Base-by-base conservation (phyloP, 92 coral and sea anemone genomes). In the Heliopora coerulea region DNA sequence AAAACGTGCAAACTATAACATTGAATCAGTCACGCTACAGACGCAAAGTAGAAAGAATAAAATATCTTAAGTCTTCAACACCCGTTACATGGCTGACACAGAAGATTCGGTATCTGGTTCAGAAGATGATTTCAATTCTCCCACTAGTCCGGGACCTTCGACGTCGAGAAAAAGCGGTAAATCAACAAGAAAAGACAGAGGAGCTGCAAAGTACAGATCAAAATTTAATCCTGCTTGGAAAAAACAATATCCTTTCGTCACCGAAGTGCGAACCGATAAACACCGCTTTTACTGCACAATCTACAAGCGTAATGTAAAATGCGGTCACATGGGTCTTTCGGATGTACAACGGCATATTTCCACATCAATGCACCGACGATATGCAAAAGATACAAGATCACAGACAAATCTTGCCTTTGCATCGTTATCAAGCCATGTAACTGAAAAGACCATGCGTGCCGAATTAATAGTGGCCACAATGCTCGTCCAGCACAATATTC, bases 401-500 rank as follows among this genome's bases (percentile, higher is more conserved):
- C 79, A 73, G 54, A 31, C 79, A 17, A 56, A 44, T 21, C 67
- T 73, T 34, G 29, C 79, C 19, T 72, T 72, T 52, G 34, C 30
- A 49, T 50, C 41, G 25, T 49, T 33, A 24, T 72, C 78, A 72
- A 72, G 61, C 65, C 78, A 46, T 10, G 17, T 72, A 72, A 72
- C 78, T 28, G 65, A 72, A 1, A 56, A 72, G 72, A 65, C 42
- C 44, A 65, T 72, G 52, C 82, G 76, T 28, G 83, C 83, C 49
- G 88, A 84, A 79, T 72, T 75, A 10, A 78, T 32, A 8, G 42
- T 78, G 32, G 54, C 82, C 18, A 34, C 62, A 8, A 49, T 78
- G 63, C 82, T 78, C 19, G 74, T 64, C 18, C 54, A 78, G 37
- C 74, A 78, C 34, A 78, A 78, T 54, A 49, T 78, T 25, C 82